Percentiles rank a stretch among this genome's conserved stretches.
Conservation (phyloP, 2,113 vertebrate species). For the Neoarius graeffei region DNA sequence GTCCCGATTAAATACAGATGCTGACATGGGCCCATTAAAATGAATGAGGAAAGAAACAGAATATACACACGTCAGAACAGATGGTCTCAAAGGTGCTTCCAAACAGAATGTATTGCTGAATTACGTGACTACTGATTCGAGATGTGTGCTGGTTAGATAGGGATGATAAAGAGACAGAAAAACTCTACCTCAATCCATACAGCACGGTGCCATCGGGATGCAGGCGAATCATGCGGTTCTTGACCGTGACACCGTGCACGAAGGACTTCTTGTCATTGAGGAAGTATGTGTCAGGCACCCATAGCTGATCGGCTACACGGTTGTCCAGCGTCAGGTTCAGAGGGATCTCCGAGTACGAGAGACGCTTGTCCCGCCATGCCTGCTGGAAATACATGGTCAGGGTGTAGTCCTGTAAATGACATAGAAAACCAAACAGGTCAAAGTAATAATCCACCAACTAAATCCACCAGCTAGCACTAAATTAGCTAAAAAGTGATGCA, state of each 20-base stretch:
- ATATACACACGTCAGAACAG: conserved; percentile 9
- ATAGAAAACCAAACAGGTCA: neutral
- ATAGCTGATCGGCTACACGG: conserved; percentile 96
- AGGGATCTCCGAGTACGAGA: conserved; percentile 97
- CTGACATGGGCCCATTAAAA: conserved; percentile 57
- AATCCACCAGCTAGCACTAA: neutral
- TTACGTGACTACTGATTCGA: conserved; percentile 13
- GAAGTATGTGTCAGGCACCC: conserved; percentile 98
- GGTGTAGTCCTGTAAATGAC: conserved; percentile 88
- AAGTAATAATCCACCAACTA: neutral
- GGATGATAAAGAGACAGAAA: neutral
- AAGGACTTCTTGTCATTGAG: conserved; percentile 99
- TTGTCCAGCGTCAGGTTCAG: conserved; percentile 98
- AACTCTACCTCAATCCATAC: conserved; percentile 91
- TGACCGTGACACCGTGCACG: conserved; percentile 96
- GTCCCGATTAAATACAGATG: conserved; percentile 52
- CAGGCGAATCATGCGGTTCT: conserved; percentile 98
- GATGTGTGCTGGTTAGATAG: neutral
- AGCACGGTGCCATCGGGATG: conserved; percentile 97
- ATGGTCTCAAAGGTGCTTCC: conserved; percentile 46
- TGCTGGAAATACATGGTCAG: conserved; percentile 99
- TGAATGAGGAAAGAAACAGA: conserved; percentile 1
- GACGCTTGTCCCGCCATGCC: conserved; percentile 95
- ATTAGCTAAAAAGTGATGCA: neutral
- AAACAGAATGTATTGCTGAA: conserved; percentile 48